A percentile compares a stretch with the other conserved stretches of the same genome.
These are phyloP conservation scores for Volucella inflata DNA, from an alignment of 2,888 invertebrate genomes.

Conservation along the genomic window DNA sequence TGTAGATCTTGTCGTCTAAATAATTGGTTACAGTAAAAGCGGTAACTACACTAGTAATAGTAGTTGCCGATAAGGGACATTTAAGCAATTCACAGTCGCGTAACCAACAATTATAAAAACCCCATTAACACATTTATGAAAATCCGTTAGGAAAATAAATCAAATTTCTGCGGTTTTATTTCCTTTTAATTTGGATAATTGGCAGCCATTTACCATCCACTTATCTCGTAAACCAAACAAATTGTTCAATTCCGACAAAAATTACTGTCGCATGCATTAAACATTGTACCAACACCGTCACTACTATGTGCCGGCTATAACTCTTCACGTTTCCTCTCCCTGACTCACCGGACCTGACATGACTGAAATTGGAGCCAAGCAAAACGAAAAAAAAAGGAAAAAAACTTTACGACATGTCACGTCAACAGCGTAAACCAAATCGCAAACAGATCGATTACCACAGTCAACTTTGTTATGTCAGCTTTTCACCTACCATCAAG, in stretches of 20 bases:
- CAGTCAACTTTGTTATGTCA: constrained; percentile 52
- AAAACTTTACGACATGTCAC: constrained; percentile 70
- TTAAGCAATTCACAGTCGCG: not conserved
- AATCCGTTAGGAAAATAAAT: constrained; percentile 1
- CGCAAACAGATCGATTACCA: constrained; percentile 67
- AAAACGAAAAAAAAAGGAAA: not conserved
- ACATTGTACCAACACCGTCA: constrained; percentile 38
- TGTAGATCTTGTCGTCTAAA: no score
- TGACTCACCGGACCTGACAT: no score
- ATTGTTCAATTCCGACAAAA: constrained; percentile 54
- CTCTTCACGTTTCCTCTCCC: not conserved
- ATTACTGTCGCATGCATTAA: constrained; percentile 51
- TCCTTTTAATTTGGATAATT: constrained; percentile 47
- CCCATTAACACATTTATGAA: not conserved
- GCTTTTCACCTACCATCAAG: constrained; percentile 32
- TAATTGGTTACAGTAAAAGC: no score
- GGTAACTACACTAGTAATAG: no score
- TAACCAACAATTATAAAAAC: not conserved
- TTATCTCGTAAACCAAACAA: constrained; percentile 63
- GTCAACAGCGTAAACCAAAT: constrained; percentile 60
- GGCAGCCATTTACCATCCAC: constrained; percentile 36
- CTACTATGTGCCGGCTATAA: not conserved
- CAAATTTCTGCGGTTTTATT: constrained; percentile 25
- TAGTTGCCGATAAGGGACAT: no score
- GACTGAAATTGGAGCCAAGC: not conserved